Conservation (phyloP, 2,113 vertebrate species). For the Ahaetulla prasina region DNA sequence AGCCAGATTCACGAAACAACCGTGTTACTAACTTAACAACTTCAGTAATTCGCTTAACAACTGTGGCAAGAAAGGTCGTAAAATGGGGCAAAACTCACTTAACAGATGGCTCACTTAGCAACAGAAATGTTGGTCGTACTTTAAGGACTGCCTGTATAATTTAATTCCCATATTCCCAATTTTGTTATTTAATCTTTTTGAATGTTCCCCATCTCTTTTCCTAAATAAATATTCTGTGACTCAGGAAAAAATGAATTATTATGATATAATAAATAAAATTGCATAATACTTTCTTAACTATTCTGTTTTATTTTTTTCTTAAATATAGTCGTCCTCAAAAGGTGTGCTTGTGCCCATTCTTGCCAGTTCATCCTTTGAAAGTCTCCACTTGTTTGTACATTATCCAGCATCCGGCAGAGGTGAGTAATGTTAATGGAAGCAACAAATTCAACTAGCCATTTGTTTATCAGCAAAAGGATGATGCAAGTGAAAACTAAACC, state of each 20-base stretch:
- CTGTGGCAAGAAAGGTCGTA: not conserved
- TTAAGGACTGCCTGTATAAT: not conserved
- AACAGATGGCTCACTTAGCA: not conserved
- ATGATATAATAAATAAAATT: not conserved
- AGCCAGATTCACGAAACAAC: not conserved
- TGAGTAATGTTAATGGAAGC: conserved; percentile 65
- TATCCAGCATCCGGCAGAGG: conserved; percentile 96
- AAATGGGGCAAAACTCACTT: not conserved
- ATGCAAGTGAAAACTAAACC: conserved; percentile 14
- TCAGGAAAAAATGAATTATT: not conserved
- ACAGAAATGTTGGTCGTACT: not conserved
- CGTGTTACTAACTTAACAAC: not conserved
- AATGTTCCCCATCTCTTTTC: not conserved
- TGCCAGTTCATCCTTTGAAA: conserved; percentile 80
- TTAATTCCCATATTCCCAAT: not conserved
- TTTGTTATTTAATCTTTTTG: not conserved
- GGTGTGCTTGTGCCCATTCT: conserved; percentile 94
- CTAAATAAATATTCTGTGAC: not conserved
- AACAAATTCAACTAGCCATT: conserved; percentile 9
- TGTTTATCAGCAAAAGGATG: not conserved
- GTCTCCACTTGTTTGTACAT: conserved; percentile 90
- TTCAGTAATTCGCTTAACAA: not conserved
- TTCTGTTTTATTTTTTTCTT: conserved; percentile 37
- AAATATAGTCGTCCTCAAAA: conserved; percentile 86
- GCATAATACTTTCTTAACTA: not conserved